Base-by-base conservation (phyloP, 2,888 invertebrate species). In the Tyria jacobaeae region DNA sequence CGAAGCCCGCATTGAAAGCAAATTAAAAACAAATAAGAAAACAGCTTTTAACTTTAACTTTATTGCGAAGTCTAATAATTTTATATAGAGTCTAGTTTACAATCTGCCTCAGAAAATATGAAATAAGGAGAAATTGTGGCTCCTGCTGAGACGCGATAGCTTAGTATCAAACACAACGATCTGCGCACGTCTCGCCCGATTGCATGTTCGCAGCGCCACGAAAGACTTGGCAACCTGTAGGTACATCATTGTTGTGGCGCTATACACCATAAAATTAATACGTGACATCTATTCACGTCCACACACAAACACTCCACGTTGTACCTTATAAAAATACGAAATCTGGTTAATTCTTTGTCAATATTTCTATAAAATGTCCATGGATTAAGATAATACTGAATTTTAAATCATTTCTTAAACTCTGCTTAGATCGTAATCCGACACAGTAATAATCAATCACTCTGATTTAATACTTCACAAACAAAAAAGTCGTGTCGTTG, bases 141-240 rank as follows among this genome's bases (percentile, higher is more conserved):
- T 53, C 63, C 67, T 69, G 70, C 60, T 63, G 67, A 60, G 51
- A 53, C 47, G 62, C 54, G 56, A 76, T 75, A 65, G 47, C 47
- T 54, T 57, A 59, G 60, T 82, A 82, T 81, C 82, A 62, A 39
- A 57, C 58, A 57, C 75, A 71, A 73, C 77, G 76, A 84, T 86
- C 81, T 76, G 78, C 73, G 75, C 80, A 83, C 80, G 83, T 82
- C 79, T 70, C 71, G 60, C 63, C 66, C 70, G 74, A 78, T 81
- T 79, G 78, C 73, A 75, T 80, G 76, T 75, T 78, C 71, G 75
- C 73, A 60, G 62, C 57, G 66, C 64, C 62, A 62, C 66, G 66
- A 65, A 69, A 61, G 35, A 66, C 68, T 68, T 61, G 63, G 69
- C 66, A 68, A 69, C 72, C 65, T 62, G 64, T n/a, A n/a, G n/a